These are phyloP conservation scores for Toxotes jaculatrix DNA, from an alignment of 2,113 vertebrate genomes.

Conservation along the genomic window DNA sequence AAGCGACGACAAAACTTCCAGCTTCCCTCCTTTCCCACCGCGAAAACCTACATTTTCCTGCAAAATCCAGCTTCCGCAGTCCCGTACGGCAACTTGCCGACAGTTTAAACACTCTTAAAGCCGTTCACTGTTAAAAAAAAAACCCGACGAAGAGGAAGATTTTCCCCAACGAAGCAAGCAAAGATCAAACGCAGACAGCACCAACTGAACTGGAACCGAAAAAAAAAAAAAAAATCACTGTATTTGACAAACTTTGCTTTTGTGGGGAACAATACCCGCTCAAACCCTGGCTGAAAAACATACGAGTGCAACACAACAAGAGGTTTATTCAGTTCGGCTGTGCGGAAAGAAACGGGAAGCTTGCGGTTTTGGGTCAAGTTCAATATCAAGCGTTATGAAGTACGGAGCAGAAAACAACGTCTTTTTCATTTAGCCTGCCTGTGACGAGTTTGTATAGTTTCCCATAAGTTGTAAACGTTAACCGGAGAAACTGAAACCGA, in stretches of 20 bases:
- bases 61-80: accelerated
- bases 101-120: neutral
- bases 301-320: accelerated
- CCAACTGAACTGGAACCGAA: neutral
- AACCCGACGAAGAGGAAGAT: neutral
- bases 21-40: neutral
- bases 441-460: neutral
- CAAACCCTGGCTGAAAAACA: neutral
- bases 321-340: neutral
- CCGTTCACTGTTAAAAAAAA: neutral
- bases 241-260: neutral
- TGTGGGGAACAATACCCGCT: neutral
- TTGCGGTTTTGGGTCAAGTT: slow-evolving; percentile 53
- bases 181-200: slow-evolving; percentile 9
- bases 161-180: neutral
- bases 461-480: no score
- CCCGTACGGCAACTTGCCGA: neutral
- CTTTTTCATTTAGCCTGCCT: neutral
- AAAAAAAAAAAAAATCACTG: neutral
- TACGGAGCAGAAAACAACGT: neutral
- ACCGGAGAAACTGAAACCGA: neutral
- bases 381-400: slow-evolving; percentile 28
- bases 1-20: slow-evolving; percentile 65
- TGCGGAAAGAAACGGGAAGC: neutral
- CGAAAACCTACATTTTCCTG: neutral